Base-by-base conservation (phyloP, 1,140 invertebrate genomes). In the Metaphire vulgaris region DNA sequence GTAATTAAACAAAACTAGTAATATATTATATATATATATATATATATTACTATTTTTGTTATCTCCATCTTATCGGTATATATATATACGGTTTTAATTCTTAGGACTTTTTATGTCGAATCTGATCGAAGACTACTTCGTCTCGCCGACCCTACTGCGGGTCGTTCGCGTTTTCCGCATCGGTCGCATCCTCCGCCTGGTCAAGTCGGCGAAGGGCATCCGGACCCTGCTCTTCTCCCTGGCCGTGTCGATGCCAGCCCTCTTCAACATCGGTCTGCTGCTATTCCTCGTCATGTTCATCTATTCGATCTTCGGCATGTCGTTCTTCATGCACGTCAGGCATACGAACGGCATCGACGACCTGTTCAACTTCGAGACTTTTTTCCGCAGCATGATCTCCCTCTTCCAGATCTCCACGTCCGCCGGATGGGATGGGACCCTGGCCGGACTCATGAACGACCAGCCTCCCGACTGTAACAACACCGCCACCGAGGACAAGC, bases 261-360 rank as follows among this genome's bases (percentile, higher is more conserved):
- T 98, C 70, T 97, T 99, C 89, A 99, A 99, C 89, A 99, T 99
- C 87, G 98, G 95, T 85, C 90, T 98, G 82, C 90, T 99, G 81
- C 91, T 99, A 80, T 97, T 97, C 87, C 90, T 99, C 81, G 95
- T 98, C 80, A 98, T 99, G 93, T 99, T 98, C 88, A 98, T 99
- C 87, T 99, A 97, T 86, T 95, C 95, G 81, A 97, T 97, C 83
- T 98, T 98, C 86, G 96, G 97, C 77, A 99, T 99, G 96, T 97
- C 95, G 69, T 98, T 99, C 89, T 99, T 99, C 88, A 97, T 96
- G 94, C 92, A 96, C 87, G 95, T 98, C 74, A 96, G 95, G 86
- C 90, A 93, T 83, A 92, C 93, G 83, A 93, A 92, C 81, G 96
- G 95, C 70, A 89, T 98, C 76, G 95, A 98, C 84, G 94, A 96